phyloP scores from a whole-genome alignment of 2,113 vertebrate genomes.

The Danio rerio region DNA sequence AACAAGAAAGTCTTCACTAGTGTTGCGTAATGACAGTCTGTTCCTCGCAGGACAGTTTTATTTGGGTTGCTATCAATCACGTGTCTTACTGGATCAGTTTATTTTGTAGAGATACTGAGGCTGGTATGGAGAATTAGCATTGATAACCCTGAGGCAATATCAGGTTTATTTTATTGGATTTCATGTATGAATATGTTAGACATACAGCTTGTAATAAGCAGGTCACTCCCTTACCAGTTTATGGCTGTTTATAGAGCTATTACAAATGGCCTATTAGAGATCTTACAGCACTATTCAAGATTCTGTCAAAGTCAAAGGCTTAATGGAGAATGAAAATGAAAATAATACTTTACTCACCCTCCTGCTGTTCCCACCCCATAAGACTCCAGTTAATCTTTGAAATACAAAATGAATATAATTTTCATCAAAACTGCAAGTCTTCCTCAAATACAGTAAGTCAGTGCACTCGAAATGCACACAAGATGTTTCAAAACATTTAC shows the following conservation, averaged over 20 bases:
- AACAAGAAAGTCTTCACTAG: slow-evolving; percentile 1
- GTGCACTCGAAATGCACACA: too few relatives aligned
- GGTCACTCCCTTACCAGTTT: neutral
- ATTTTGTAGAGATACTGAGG: neutral
- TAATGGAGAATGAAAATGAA: too few relatives aligned
- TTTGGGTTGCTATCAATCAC: slow-evolving; percentile 3
- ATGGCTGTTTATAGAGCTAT: neutral
- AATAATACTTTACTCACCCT: too few relatives aligned
- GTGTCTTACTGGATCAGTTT: neutral
- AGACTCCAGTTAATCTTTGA: too few relatives aligned
- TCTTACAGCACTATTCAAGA: neutral
- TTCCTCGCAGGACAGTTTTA: slow-evolving; percentile 10
- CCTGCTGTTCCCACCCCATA: too few relatives aligned
- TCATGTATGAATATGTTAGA: neutral
- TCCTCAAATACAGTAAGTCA: too few relatives aligned
- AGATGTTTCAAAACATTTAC: too few relatives aligned
- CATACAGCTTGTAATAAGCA: neutral
- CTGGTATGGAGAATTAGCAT: neutral
- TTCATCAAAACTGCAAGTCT: too few relatives aligned
- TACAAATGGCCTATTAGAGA: neutral
- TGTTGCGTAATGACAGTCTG: slow-evolving; percentile 14
- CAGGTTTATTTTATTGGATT: neutral
- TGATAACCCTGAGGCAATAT: neutral
- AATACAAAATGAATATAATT: too few relatives aligned
- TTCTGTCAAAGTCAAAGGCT: neutral